Evolutionary conservation across 2,888 invertebrate species (phyloP).

Genomic region (Microctonus aethiopoides): DNA sequence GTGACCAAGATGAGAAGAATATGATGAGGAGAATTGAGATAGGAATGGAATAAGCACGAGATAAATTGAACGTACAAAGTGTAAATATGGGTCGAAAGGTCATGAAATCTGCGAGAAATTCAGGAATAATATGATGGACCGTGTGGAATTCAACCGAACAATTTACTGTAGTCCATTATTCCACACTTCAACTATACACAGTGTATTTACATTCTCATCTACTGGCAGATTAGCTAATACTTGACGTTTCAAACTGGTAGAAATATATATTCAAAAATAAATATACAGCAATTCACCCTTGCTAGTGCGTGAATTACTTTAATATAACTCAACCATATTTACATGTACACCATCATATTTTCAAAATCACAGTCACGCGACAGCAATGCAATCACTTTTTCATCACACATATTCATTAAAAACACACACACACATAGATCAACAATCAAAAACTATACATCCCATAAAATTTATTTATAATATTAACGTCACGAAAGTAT

Average conservation of each 20-base stretch:
- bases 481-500: no score
- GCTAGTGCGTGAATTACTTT: not conserved
- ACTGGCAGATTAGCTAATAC: not conserved
- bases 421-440: no score
- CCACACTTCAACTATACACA: not conserved
- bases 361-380: not conserved
- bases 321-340: not conserved
- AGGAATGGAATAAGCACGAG: not conserved
- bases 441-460: no score
- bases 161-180: not conserved
- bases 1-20: not conserved
- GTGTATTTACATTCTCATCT: not conserved
- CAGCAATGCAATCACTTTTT: not conserved
- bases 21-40: not conserved
- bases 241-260: not conserved
- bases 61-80: not conserved
- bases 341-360: not conserved
- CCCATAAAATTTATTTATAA: not conserved
- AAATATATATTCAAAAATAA: no score
- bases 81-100: conserved; percentile 22
- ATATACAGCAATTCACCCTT: not conserved
- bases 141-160: not conserved
- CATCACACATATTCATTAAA: not conserved
- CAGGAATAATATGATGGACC: conserved; percentile 1
- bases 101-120: conserved; percentile 16